Base-by-base conservation (phyloP, 2,797 vertebrate genomes). In the Pyrrhura leucotis region DNA sequence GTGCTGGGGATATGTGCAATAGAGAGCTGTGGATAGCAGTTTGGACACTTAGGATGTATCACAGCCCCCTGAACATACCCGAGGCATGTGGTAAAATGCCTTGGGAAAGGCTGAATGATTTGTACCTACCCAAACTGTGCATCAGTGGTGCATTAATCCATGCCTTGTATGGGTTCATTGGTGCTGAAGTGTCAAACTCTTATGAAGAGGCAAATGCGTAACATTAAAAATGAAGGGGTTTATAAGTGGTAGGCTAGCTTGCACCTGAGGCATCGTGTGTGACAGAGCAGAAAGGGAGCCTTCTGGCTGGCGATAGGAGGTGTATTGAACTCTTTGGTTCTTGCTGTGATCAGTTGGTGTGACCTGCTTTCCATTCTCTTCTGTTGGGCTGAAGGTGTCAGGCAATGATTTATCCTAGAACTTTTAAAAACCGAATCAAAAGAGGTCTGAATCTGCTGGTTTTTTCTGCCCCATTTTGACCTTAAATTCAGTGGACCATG, bases 11-110 rank as follows among this genome's bases (percentile, higher is more conserved):
- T 45, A 5, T 22, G 22, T 45, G 10, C 61, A 37, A 50, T 73
- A 23, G 16, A 22, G n/a, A 56, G 14, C 25, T 20, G 39, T 5
- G 3, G 33, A 2, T 5, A 74, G 75, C 37, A 14, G 0, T 73
- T 35, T 51, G 44, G 53, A 12, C 4, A 14, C 48, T 29, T 1
- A 1, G 6, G 2, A 3, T 48, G 26, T 3, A 3, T 66, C 40
- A 25, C 35, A 63, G 54, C 50, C 22, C 28, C 4, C 71, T 50
- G 28, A 35, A 20, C 5, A 0, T 8, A 10, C 67, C 47, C 4
- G 14, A 35, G 59, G 74, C n/a, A 2, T 2, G 5, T 28, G 81
- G 58, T 53, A 50, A 69, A 84, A 67, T 29, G 42, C 28, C 6
- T 78, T 5, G 1, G 29, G 45, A 48, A 81, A 63, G 31, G 28